Evolutionary conservation across 2,888 invertebrate species (phyloP).

Genomic region (Dichetophora obliterata): DNA sequence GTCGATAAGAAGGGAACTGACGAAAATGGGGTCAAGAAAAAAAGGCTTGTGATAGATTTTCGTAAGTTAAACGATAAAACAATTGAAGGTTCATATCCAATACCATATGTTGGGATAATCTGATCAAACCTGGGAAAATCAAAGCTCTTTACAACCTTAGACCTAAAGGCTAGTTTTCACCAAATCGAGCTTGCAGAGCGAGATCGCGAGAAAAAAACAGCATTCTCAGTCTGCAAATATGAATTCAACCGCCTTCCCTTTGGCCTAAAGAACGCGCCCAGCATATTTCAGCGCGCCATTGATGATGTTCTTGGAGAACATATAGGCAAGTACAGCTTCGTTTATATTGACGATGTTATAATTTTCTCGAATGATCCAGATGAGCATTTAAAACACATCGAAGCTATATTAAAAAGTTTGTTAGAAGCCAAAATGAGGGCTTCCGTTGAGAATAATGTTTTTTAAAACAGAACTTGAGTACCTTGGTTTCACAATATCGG

Average conservation of each 20-base stretch:
- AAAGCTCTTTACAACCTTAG: no score
- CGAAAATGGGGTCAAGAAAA: no score
- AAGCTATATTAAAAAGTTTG: constrained; percentile 6
- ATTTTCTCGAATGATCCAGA: background rate
- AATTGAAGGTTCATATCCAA: background rate
- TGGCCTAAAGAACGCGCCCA: background rate
- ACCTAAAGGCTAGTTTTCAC: no score
- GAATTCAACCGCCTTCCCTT: background rate
- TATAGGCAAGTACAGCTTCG: constrained; percentile 11
- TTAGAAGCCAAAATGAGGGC: background rate
- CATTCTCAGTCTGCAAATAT: background rate
- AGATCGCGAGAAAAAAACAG: background rate
- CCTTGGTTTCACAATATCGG: no score
- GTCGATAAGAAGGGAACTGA: no score
- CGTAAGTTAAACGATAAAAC: background rate
- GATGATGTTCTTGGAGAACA: constrained; percentile 2
- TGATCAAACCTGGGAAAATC: background rate
- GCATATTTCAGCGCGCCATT: background rate
- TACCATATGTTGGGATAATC: background rate
- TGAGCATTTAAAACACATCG: background rate
- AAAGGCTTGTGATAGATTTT: background rate
- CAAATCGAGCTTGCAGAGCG: background rate
- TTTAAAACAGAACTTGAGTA: background rate
- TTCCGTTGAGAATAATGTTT: background rate
- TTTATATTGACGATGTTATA: constrained; percentile 11